Evolutionary conservation across 1,140 invertebrate species (phyloP), one percentile per base, ranked within the genome.

Genomic region (Chionoecetes opilio): DNA sequence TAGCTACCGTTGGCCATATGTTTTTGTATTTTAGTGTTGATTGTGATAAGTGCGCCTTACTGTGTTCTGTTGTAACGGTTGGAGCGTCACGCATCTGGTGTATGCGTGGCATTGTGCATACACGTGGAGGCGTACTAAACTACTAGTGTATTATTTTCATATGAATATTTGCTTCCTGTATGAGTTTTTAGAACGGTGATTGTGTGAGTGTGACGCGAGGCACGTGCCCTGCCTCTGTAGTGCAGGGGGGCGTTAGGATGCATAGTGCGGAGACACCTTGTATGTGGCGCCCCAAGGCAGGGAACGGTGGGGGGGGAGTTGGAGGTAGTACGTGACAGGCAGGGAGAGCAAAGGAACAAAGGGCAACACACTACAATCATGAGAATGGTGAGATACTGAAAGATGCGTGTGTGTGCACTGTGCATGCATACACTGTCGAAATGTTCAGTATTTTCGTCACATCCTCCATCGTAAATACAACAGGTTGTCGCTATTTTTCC

Each of bases 401-500:
- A n/a, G n/a, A 75, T 86, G 11, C 35, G 85, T 86, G 85, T 86
- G 85, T 86, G 85, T 86, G 85, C 35, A 32, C 6, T 84, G 84
- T 86, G 29, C 29, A 3, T 86, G 84, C 21, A 29, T 32, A 29
- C 84, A 32, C 32, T 32, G 63, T n/a, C 21, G 14, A 17, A 11
- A 53, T 14, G 46, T 32, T 34, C 35, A 21, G 84, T 86, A 86
- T 86, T 86, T 38, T 38, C 32, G 84, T 86, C 84, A 35, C 84
- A 38, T 29, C 84, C 32, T 34, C 84, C 84, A 34, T 29, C 35
- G n/a, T 86, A 32, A 75, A 75, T 86, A 86, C 84, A 86, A 86
- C 84, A 86, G 84, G 84, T 86, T 31, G 84, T 32, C 29, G 84
- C 84, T 32, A 86, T 86, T 86, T 86, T 86, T 32, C 82, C 84